These are phyloP conservation scores for Polyodon spathula DNA, from an alignment of 2,113 vertebrate genomes.

Conservation along the genomic window DNA sequence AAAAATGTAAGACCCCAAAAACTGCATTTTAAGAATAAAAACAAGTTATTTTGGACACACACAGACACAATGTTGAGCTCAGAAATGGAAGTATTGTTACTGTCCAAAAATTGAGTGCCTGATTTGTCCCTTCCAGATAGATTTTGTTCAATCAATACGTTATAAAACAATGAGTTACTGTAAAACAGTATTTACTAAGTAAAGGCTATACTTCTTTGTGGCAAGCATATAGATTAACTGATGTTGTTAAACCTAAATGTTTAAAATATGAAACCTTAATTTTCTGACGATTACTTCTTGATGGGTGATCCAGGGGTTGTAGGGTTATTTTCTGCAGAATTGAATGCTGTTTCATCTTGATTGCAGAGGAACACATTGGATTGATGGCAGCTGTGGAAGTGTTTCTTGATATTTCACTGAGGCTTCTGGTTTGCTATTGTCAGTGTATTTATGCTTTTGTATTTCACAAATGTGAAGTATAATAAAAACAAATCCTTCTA, in stretches of 20 bases:
- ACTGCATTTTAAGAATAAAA: too few species aligned
- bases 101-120: too few species aligned
- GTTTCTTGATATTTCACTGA: background rate
- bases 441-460: background rate
- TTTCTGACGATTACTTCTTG: background rate
- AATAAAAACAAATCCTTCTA: background rate
- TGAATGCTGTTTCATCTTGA: constrained; percentile 3
- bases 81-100: too few species aligned
- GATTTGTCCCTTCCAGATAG: too few species aligned
- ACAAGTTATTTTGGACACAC: too few species aligned
- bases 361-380: constrained; percentile 3
- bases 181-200: too few species aligned
- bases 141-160: too few species aligned
- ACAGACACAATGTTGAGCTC: too few species aligned
- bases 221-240: too few species aligned
- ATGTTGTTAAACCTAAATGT: too few species aligned
- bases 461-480: background rate
- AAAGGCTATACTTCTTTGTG: background rate
- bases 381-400: background rate
- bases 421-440: background rate
- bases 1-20: too few species aligned
- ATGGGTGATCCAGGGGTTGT: constrained; percentile 1
- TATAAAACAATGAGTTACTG: too few species aligned
- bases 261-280: background rate
- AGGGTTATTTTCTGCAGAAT: constrained; percentile 11